A percentile compares a stretch with the other conserved stretches of the same genome.
These are phyloP conservation scores for Cosmopolites sordidus DNA, from an alignment of 2,888 invertebrate genomes.

Conservation along the genomic window DNA sequence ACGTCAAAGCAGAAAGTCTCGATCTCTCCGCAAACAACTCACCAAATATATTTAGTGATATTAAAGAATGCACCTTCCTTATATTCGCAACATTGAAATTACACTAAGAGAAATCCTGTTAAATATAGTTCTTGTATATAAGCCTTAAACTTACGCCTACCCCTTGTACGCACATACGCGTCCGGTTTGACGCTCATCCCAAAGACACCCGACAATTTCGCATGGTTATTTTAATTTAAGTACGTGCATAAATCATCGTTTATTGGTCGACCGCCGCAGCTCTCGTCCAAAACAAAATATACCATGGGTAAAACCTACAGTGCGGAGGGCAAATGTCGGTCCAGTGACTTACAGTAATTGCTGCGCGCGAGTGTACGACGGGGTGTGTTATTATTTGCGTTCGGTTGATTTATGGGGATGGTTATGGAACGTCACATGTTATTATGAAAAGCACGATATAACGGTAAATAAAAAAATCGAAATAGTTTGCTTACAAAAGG, in stretches of 20 bases:
- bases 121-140: too few relatives aligned
- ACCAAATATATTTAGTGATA: too few relatives aligned
- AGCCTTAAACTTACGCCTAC: too few relatives aligned
- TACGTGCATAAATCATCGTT: neutral
- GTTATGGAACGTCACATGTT: neutral
- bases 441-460: too few relatives aligned
- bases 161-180: too few relatives aligned
- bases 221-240: neutral
- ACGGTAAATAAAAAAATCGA: neutral
- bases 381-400: slow-evolving; percentile 1
- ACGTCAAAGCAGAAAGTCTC: too few relatives aligned
- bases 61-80: too few relatives aligned
- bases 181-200: too few relatives aligned
- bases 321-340: slow-evolving; percentile 6
- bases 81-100: too few relatives aligned
- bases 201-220: neutral
- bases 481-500: too few relatives aligned
- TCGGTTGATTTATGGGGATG: neutral
- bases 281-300: slow-evolving; percentile 15
- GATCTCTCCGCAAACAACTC: too few relatives aligned
- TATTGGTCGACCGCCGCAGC: neutral
- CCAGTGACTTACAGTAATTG: neutral
- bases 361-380: neutral
- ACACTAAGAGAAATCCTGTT: too few relatives aligned
- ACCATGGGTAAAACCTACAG: slow-evolving; percentile 18